A percentile compares a stretch with the other conserved stretches of the same genome.
phyloP scores from a whole-genome alignment of 2,888 invertebrate species.

The Megalurothrips usitatus region DNA sequence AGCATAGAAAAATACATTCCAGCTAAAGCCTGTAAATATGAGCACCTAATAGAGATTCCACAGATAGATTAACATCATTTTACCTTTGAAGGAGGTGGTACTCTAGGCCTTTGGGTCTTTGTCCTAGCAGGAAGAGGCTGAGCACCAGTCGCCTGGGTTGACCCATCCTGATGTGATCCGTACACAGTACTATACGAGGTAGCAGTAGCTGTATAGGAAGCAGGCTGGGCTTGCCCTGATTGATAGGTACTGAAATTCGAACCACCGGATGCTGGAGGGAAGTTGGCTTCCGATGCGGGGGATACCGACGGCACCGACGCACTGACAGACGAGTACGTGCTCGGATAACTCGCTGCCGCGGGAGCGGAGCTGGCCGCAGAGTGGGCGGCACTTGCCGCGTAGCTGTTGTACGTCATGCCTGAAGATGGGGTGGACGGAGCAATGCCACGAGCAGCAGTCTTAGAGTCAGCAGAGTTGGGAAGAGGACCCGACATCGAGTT shows the following conservation, averaged over 20 bases:
- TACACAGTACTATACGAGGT: neutral
- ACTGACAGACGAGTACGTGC: neutral
- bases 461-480: constrained; percentile 28
- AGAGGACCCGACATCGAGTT: constrained; percentile 28
- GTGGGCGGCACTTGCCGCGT: neutral
- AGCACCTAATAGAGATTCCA: constrained; percentile 29
- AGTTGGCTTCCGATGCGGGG: neutral
- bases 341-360: neutral
- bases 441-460: constrained; percentile 30
- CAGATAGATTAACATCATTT: constrained; percentile 31
- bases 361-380: neutral
- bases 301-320: neutral
- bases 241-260: constrained; percentile 34
- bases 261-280: constrained; percentile 15
- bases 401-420: constrained; percentile 30
- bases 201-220: constrained; percentile 30
- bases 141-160: constrained; percentile 31
- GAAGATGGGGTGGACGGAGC: constrained; percentile 34
- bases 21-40: too few species aligned
- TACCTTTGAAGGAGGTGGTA: constrained; percentile 82
- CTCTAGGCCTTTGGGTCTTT: constrained; percentile 64
- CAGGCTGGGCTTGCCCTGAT: constrained; percentile 35
- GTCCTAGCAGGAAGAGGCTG: constrained; percentile 49
- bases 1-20: constrained; percentile 28
- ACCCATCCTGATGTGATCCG: constrained; percentile 32